Conservation (phyloP, 92 coral and sea anemone species). For the Epizoanthus rinbou region DNA sequence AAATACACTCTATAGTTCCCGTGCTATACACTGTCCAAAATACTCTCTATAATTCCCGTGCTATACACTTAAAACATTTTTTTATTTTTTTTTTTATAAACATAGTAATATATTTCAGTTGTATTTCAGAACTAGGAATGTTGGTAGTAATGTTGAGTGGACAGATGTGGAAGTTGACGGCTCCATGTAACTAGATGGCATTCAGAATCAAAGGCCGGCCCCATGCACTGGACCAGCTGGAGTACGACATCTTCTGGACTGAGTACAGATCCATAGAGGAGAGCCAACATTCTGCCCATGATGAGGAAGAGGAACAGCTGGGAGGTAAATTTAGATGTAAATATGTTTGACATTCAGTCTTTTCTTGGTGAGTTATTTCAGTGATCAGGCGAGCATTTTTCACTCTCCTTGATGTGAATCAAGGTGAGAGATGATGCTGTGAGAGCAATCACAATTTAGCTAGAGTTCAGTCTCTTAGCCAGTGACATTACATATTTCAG, state of each 20-base stretch:
- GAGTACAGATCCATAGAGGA: slow-evolving; percentile 84
- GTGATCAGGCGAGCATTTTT: no score
- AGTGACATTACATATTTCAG: no score
- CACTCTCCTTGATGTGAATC: no score
- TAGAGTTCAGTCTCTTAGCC: no score
- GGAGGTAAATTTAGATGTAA: slow-evolving; percentile 61
- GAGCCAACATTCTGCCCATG: slow-evolving; percentile 59
- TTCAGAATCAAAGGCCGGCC: slow-evolving; percentile 69
- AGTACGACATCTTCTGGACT: slow-evolving; percentile 89
- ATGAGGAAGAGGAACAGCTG: slow-evolving; percentile 75
- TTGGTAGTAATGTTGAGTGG: background rate
- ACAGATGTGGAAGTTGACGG: background rate
- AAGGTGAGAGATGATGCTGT: no score
- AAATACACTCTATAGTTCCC: no score
- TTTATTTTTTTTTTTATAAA: no score
- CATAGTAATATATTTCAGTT: background rate
- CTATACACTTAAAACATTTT: no score
- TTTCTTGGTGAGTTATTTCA: no score
- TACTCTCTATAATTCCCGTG: no score
- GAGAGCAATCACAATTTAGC: no score
- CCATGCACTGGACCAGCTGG: slow-evolving; percentile 76
- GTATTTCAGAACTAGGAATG: background rate
- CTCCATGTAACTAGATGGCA: slow-evolving; percentile 53
- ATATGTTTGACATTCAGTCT: background rate
- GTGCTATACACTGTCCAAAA: no score